Conservation (phyloP, 1,140 invertebrate species). For the Rhopalosiphum maidis region DNA sequence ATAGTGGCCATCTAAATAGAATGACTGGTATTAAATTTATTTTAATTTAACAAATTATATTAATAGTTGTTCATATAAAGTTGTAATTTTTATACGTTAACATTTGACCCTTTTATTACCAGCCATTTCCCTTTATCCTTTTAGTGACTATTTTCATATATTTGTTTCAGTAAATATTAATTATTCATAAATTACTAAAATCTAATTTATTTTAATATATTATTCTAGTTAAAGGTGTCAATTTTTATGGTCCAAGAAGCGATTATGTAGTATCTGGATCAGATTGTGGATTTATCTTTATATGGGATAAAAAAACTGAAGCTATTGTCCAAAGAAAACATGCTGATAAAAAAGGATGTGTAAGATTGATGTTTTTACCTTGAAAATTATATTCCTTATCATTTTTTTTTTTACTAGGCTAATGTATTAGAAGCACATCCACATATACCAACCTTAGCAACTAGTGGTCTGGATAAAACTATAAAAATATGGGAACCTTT, state of each 20-base stretch:
- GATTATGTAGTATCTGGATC: slow-evolving; percentile 93
- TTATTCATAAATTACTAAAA: neutral
- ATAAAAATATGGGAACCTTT: slow-evolving; percentile 93
- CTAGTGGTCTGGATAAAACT: slow-evolving; percentile 88
- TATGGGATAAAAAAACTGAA: slow-evolving; percentile 92
- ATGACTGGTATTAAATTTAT: slow-evolving; percentile 67
- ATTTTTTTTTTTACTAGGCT: slow-evolving; percentile 68
- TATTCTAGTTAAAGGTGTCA: slow-evolving; percentile 85
- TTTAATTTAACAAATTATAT: neutral
- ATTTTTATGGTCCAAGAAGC: slow-evolving; percentile 90
- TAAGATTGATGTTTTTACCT: slow-evolving; percentile 65
- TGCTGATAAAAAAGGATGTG: slow-evolving; percentile 86
- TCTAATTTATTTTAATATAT: neutral
- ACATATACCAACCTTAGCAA: slow-evolving; percentile 83
- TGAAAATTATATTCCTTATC: slow-evolving; percentile 3
- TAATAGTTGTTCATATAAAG: neutral
- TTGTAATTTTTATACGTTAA: neutral
- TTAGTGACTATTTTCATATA: neutral
- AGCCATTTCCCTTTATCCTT: neutral
- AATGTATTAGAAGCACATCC: slow-evolving; percentile 94
- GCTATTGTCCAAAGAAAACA: slow-evolving; percentile 86
- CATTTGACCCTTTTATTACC: neutral
- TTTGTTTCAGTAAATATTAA: neutral
- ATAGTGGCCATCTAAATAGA: slow-evolving; percentile 80
- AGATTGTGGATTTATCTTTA: slow-evolving; percentile 93